These are phyloP conservation scores for Drosophila willistoni DNA, from an alignment of 1,140 invertebrate genomes.

Conservation along the genomic window DNA sequence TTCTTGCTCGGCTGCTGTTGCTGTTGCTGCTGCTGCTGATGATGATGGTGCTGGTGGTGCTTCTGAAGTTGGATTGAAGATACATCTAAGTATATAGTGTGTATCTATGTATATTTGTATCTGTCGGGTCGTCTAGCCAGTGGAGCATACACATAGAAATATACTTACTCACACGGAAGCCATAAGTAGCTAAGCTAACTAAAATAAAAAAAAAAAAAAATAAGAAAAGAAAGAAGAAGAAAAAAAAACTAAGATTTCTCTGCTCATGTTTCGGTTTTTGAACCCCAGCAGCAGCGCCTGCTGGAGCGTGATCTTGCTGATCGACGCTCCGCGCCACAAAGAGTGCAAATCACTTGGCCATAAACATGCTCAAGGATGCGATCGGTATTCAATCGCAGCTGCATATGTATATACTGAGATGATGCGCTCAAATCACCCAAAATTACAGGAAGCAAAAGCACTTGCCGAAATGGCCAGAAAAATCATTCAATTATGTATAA, in stretches of 20 bases:
- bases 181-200: conserved; percentile 59
- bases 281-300: conserved; percentile 51
- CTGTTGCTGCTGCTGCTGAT: neutral
- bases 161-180: conserved; percentile 61
- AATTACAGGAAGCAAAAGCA: conserved; percentile 76
- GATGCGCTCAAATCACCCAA: conserved; percentile 62
- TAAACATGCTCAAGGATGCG: conserved; percentile 50
- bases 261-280: conserved; percentile 68
- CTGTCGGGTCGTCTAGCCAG: conserved; percentile 44
- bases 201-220: neutral
- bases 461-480: conserved; percentile 69
- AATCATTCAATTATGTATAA: conserved; percentile 72
- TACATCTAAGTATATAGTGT: conserved; percentile 26
- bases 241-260: conserved; percentile 57
- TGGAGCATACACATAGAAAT: conserved; percentile 60
- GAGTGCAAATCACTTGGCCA: conserved; percentile 28
- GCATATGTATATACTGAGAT: conserved; percentile 17
- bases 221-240: conserved; percentile 8
- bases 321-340: conserved; percentile 20
- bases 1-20: neutral
- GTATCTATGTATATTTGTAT: conserved; percentile 23
- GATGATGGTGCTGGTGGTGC: conserved; percentile 25
- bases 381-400: conserved; percentile 61
- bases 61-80: conserved; percentile 51
- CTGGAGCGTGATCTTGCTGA: conserved; percentile 52